Base-by-base conservation (phyloP, 2,888 invertebrate species). In the Tetragonisca angustula region DNA sequence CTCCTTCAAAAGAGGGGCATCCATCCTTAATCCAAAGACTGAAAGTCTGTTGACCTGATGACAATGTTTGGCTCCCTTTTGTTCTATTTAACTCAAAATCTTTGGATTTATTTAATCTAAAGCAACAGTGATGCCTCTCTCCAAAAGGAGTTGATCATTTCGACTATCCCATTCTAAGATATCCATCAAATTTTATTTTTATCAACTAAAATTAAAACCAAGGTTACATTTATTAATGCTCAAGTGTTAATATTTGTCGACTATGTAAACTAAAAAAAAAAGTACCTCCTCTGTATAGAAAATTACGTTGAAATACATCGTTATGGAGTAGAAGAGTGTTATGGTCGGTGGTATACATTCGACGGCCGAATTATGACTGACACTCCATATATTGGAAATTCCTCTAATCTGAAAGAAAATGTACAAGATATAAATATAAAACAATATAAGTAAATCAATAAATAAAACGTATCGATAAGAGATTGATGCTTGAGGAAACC, bases 371-470 rank as follows among this genome's bases (percentile, higher is more conserved):
- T 77, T 49, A 11, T 32, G 32, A 4, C 72, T 52, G 1, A 65
- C 56, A 1, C 64, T 72, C 77, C 72, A 77, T 4, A 49, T 43
- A 17, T 6, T 52, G n/a, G 1, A 54, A 15, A 77, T 52, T 54
- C 71, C 72, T 52, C 49, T n/a, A 15, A n/a, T 0, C 77, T 77
- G 21, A 43, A 76, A 54, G 15, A 62, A 70, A 24, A 19, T 19
- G n/a, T 13, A 64, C 2, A 1, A 49, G 19, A 9, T 49, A 43
- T 59, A 36, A 36, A 36, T 36, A 36, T 52, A 4, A 36, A 36
- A 43, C 9, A 21, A 75, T 43, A 36, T 36, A 36, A 15, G 11
- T 19, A 13, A 68, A 59, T 27, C 32, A 36, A 74, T n/a, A 54
- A 65, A 43, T 19, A 52, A 59, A 24, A 1, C 15, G 19, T 19